phyloP scores from a whole-genome alignment of 2,888 invertebrate species.

The Caenorhabditis sp. region DNA sequence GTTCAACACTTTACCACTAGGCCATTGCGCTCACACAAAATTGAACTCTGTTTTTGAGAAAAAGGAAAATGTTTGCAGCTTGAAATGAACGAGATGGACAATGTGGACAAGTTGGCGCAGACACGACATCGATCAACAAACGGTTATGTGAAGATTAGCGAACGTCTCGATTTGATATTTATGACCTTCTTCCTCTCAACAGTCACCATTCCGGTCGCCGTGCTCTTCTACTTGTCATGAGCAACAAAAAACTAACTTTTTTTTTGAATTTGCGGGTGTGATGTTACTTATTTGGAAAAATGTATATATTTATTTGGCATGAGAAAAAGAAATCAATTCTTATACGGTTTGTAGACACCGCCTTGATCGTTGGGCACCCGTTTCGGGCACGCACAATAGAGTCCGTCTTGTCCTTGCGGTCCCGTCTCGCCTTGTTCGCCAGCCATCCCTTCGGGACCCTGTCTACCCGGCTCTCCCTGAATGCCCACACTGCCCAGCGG shows the following conservation, averaged over 20 bases:
- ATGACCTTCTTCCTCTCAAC: constrained; percentile 59
- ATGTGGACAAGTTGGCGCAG: constrained; percentile 30
- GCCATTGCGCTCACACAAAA: no score
- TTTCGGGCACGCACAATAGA: constrained; percentile 49
- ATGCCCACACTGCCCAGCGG: constrained; percentile 17
- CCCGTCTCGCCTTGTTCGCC: constrained; percentile 28
- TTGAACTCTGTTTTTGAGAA: no score
- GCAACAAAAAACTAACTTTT: neutral
- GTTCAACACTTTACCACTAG: no score
- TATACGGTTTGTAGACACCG: constrained; percentile 39
- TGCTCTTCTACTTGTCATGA: constrained; percentile 55
- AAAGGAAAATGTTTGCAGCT: neutral
- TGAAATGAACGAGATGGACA: constrained; percentile 17
- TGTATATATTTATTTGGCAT: neutral
- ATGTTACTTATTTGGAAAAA: neutral
- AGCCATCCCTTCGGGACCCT: constrained; percentile 22
- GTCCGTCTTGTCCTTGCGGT: constrained; percentile 33
- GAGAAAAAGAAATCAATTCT: neutral
- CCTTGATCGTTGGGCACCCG: constrained; percentile 22
- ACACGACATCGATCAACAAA: constrained; percentile 42
- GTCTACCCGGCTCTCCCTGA: constrained; percentile 26
- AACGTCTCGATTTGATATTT: constrained; percentile 62
- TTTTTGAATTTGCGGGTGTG: neutral
- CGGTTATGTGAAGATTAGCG: constrained; percentile 62
- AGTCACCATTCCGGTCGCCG: constrained; percentile 65